These are phyloP conservation scores for Fregetta grallaria DNA, from an alignment of 2,113 vertebrate genomes.

Conservation along the genomic window DNA sequence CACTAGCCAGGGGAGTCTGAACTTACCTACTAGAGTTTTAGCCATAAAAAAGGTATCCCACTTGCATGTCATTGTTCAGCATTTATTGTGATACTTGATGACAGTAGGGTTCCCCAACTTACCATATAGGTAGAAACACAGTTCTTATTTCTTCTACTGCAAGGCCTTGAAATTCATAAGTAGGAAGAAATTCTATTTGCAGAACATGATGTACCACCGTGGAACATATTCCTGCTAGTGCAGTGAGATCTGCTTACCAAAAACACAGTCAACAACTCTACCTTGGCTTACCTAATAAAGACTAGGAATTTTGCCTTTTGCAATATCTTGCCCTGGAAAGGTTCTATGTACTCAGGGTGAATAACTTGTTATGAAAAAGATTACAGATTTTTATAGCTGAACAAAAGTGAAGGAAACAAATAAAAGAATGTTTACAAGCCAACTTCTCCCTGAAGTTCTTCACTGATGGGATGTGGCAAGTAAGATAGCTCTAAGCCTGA, in stretches of 20 bases:
- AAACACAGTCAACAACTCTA: not conserved
- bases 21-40: not conserved
- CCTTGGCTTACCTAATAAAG: not conserved
- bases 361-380: not conserved
- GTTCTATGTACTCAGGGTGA: not conserved
- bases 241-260: not conserved
- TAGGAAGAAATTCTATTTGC: not conserved
- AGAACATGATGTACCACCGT: not conserved
- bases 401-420: not conserved
- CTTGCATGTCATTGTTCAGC: not conserved
- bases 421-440: not conserved
- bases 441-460: not conserved
- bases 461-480: not conserved
- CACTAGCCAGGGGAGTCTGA: not conserved
- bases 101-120: no score
- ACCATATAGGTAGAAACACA: not conserved
- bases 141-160: not conserved
- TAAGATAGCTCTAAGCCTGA: not conserved
- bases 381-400: not conserved
- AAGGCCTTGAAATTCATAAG: not conserved
- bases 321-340: not conserved
- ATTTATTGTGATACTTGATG: not conserved
- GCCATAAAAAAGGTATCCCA: not conserved
- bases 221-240: not conserved
- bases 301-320: not conserved